These are phyloP conservation scores for Huso huso DNA, from an alignment of 2,797 vertebrate species.

Conservation along the genomic window DNA sequence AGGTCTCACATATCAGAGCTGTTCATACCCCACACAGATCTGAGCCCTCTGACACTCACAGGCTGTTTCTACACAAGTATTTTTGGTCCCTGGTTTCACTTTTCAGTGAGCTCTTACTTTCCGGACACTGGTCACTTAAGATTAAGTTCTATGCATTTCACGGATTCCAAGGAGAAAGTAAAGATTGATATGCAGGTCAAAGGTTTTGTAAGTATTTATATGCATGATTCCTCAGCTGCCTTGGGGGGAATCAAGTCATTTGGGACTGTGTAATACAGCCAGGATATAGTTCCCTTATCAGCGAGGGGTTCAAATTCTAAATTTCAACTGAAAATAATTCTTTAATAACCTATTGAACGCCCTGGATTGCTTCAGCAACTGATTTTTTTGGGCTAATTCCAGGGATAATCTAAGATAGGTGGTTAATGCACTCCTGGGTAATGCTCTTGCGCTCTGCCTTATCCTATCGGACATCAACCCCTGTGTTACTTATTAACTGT, in stretches of 20 bases:
- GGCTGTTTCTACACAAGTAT: conserved; percentile 44
- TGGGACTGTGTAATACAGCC: no score
- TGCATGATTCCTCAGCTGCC: conserved; percentile 39
- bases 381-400: no score
- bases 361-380: no score
- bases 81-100: conserved; percentile 58
- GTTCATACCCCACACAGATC: conserved; percentile 22
- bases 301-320: no score
- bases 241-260: conserved; percentile 25
- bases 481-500: no score
- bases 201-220: conserved; percentile 34
- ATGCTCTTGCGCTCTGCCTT: no score
- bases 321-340: no score
- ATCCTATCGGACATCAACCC: no score
- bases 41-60: conserved; percentile 43
- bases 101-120: conserved; percentile 66
- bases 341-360: no score
- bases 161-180: conserved; percentile 62
- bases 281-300: no score
- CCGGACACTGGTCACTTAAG: conserved; percentile 43
- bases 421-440: no score
- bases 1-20: conserved; percentile 54
- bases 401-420: no score
- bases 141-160: conserved; percentile 49
- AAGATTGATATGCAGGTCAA: conserved; percentile 27